Evolutionary conservation across 2,888 invertebrate genomes (phyloP).

Genomic region (Petrolisthes manimaculis): DNA sequence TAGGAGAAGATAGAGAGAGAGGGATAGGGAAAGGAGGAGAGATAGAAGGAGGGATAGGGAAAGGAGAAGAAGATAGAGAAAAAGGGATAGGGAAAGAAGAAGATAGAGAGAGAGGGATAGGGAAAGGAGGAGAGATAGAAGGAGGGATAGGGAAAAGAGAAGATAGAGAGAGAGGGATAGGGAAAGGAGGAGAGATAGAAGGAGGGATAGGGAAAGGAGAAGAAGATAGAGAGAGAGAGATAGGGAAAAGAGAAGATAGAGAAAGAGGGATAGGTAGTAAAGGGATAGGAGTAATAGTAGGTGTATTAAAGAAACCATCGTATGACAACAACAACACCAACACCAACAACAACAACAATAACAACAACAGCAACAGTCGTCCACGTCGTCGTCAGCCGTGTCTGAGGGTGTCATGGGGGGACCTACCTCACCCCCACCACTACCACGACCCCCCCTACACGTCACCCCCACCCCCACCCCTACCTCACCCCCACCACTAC

Average conservation of each 20-base stretch:
- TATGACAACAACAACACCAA: not conserved
- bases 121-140: not conserved
- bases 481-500: not conserved
- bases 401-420: conserved; percentile 53
- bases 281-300: conserved; percentile 39
- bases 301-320: conserved; percentile 40
- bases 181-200: not conserved
- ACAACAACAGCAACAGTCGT: conserved; percentile 43
- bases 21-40: not conserved
- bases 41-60: not conserved
- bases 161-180: not conserved
- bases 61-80: not conserved
- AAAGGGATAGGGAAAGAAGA: not conserved
- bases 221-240: not conserved
- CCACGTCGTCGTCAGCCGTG: conserved; percentile 29
- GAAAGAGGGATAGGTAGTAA: not conserved
- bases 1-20: too few relatives aligned
- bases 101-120: not conserved
- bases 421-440: conserved; percentile 45
- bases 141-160: not conserved
- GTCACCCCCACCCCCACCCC: not conserved
- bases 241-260: not conserved
- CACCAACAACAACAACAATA: conserved; percentile 6
- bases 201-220: not conserved
- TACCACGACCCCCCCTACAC: conserved; percentile 34